phyloP scores from a whole-genome alignment of 2,113 vertebrate species.

The Microtus oregoni region DNA sequence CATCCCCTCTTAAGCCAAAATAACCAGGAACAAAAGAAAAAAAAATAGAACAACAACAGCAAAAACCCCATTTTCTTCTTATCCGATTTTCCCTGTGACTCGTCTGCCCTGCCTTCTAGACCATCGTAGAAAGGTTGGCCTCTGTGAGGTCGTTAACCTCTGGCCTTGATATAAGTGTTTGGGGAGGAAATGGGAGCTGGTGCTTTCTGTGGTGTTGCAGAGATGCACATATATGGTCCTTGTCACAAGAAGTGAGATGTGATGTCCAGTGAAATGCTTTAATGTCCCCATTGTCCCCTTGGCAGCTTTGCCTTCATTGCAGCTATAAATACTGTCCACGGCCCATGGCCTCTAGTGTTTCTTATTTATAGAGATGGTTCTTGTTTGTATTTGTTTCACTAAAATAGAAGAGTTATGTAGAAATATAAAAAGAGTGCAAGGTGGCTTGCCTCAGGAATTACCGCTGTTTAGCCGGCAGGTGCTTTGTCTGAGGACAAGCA shows the following conservation, averaged over 20 bases:
- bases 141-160: not conserved
- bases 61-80: conserved; percentile 60
- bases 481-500: conserved; percentile 66
- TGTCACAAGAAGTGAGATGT: conserved; percentile 70
- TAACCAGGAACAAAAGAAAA: conserved; percentile 35
- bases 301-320: conserved; percentile 47
- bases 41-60: conserved; percentile 39
- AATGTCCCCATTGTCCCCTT: conserved; percentile 21
- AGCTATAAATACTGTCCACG: conserved; percentile 40
- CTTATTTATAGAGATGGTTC: conserved; percentile 69
- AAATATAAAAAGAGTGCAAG: conserved; percentile 75
- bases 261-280: conserved; percentile 63
- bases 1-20: conserved; percentile 35
- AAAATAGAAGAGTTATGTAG: conserved; percentile 75
- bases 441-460: conserved; percentile 72
- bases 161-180: conserved; percentile 48
- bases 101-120: not conserved
- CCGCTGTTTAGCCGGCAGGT: conserved; percentile 64
- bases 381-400: conserved; percentile 80
- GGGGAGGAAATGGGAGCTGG: not conserved
- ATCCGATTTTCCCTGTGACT: conserved; percentile 47
- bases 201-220: not conserved
- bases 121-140: conserved; percentile 13
- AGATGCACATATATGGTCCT: not conserved
- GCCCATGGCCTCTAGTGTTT: conserved; percentile 56